phyloP scores from a whole-genome alignment of 2,797 vertebrate species.

The Telmatherina bonti region DNA sequence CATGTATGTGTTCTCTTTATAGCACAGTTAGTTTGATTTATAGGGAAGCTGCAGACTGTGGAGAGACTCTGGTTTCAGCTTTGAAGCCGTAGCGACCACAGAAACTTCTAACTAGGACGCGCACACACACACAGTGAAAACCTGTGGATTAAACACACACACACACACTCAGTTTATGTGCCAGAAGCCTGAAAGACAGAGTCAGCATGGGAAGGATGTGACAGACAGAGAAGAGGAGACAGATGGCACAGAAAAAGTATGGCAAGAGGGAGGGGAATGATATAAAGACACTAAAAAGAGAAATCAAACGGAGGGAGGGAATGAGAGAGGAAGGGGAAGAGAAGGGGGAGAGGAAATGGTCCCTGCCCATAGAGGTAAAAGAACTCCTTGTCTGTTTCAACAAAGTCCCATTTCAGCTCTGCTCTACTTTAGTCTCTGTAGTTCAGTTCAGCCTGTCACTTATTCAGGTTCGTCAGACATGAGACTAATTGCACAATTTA shows the following conservation, averaged over 20 bases:
- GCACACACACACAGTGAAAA: slow-evolving; percentile 34
- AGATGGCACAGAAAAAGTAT: slow-evolving; percentile 32
- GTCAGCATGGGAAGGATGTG: no score
- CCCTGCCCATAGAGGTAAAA: slow-evolving; percentile 62
- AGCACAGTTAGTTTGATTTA: slow-evolving; percentile 87
- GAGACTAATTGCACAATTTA: neutral
- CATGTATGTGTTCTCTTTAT: slow-evolving; percentile 38
- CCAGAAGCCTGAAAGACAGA: slow-evolving; percentile 56
- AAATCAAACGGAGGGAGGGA: slow-evolving; percentile 15
- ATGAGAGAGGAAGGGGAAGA: slow-evolving; percentile 3
- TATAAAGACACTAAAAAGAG: slow-evolving; percentile 50
- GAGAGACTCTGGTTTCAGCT: slow-evolving; percentile 85
- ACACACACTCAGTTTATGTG: slow-evolving; percentile 57
- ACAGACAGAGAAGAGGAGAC: slow-evolving; percentile 31
- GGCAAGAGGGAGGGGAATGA: slow-evolving; percentile 29
- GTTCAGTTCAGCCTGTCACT: slow-evolving; percentile 27
- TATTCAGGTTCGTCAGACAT: slow-evolving; percentile 26
- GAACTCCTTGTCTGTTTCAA: slow-evolving; percentile 71
- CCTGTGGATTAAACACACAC: slow-evolving; percentile 59
- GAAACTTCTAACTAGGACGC: slow-evolving; percentile 63
- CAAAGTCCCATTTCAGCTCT: slow-evolving; percentile 74
- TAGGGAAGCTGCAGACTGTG: slow-evolving; percentile 77
- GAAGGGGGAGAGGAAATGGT: slow-evolving; percentile 2
- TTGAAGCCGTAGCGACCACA: slow-evolving; percentile 86
- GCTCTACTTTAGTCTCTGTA: slow-evolving; percentile 37